phyloP scores from a whole-genome alignment of 2,797 vertebrate genomes.

The Myotis findleyi region DNA sequence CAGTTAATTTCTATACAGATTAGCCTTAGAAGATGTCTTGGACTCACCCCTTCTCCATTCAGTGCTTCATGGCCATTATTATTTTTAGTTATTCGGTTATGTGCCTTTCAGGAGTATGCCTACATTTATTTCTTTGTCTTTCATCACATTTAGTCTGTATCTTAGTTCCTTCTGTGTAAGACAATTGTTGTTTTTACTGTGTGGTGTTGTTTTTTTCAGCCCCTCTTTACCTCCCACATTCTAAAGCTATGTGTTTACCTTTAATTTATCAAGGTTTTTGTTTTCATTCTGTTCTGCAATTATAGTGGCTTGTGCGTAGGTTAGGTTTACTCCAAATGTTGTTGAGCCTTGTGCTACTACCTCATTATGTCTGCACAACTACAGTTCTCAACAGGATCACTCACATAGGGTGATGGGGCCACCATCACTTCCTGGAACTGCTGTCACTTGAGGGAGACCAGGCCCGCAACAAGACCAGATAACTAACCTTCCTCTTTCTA shows the following conservation, averaged over 20 bases:
- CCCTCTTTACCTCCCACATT: neutral
- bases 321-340: neutral
- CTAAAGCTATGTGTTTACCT: neutral
- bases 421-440: neutral
- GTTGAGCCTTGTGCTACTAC: neutral
- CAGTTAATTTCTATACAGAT: neutral
- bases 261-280: neutral
- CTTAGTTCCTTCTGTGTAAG: neutral
- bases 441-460: neutral
- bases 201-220: neutral
- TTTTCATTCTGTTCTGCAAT: neutral
- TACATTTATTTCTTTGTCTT: neutral
- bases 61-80: neutral
- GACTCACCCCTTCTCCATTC: neutral
- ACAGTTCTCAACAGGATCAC: neutral
- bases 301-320: neutral
- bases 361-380: rapidly evolving
- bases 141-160: neutral
- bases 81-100: neutral
- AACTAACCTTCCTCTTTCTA: neutral
- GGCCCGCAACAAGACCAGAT: too few relatives aligned
- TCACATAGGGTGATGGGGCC: neutral
- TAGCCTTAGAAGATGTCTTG: neutral
- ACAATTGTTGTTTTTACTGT: neutral
- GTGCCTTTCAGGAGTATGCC: neutral